Percentiles rank a stretch among this genome's conserved stretches.
These are phyloP conservation scores for Spea multiplicata DNA, from an alignment of 2,113 vertebrate genomes.

Conservation along the genomic window DNA sequence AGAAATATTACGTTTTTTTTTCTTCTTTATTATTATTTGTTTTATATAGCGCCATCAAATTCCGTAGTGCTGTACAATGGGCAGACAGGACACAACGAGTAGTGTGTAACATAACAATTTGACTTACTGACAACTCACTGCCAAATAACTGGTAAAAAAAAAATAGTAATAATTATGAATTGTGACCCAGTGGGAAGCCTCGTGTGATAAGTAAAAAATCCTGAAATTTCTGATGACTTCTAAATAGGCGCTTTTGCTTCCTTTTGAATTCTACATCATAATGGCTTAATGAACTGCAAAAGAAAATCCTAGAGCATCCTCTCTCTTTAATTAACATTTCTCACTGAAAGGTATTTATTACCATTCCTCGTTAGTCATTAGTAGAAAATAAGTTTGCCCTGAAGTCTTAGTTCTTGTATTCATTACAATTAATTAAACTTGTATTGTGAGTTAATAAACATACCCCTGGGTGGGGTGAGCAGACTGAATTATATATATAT, in stretches of 20 bases:
- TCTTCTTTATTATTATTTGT: too few relatives aligned
- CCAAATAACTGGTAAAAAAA: too few relatives aligned
- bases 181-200: too few relatives aligned
- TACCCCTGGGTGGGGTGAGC: neutral
- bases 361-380: conserved; percentile 65
- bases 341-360: conserved; percentile 76
- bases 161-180: too few relatives aligned
- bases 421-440: conserved; percentile 77
- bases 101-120: too few relatives aligned
- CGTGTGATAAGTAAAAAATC: too few relatives aligned
- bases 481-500: neutral
- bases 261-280: conserved; percentile 68
- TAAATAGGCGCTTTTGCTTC: conserved; percentile 57
- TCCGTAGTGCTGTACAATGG: too few relatives aligned
- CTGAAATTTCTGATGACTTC: too few relatives aligned
- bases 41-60: too few relatives aligned
- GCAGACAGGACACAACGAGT: too few relatives aligned
- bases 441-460: conserved; percentile 73
- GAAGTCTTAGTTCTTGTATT: conserved; percentile 74
- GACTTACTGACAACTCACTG: too few relatives aligned
- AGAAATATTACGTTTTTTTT: too few relatives aligned
- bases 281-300: conserved; percentile 72
- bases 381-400: conserved; percentile 71
- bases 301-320: conserved; percentile 65
- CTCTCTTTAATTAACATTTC: conserved; percentile 71